Evolutionary conservation across 2,797 vertebrate genomes (phyloP), one percentile per base, ranked within the genome.

Genomic region (Falco novaeseelandiae): DNA sequence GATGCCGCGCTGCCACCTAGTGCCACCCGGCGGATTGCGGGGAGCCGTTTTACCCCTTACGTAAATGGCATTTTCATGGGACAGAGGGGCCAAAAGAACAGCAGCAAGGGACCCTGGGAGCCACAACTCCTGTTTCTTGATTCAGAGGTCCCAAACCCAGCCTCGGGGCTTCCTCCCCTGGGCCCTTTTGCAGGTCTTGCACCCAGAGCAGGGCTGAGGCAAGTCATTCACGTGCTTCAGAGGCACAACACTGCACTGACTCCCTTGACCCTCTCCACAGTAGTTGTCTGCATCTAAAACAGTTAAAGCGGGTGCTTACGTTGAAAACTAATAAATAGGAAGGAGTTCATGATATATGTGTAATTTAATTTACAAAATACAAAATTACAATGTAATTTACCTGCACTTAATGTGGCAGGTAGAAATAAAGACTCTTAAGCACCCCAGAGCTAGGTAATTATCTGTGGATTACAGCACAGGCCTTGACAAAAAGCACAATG

Each of bases 1-100:
- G 65, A 63, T 84, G 74, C 95, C 87, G 66, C 55, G 86, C 92
- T 94, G 95, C 96, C 96, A 92, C 88, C 96, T 96, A 89, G 79
- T 74, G 97, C 81, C 82, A 55, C 29, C 8, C 2, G 2, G 63
- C 13, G 8, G 48, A 8, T 12, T 21, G 63, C 67, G 10, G 36
- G 26, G 21, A 71, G 32, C 12, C 30, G 8, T 12, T 22, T 5
- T 14, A n/a, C 14, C 29, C 59, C 38, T 14, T 4, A 9, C 9
- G 14, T 17, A 34, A 78, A 38, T 5, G 42, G 6, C 4, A 6
- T 38, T 57, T 61, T 70, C 22, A 6, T 3, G 8, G 67, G 36
- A 10, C 36, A 23, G 59, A 46, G 62, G 16, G 34, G 57, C 12
- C 46, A 29, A 10, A 42, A 10, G 46, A 84, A 15, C 4, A n/a